Conservation (phyloP, 92 coral and sea anemone genomes). For the Scolanthus callimorphus region DNA sequence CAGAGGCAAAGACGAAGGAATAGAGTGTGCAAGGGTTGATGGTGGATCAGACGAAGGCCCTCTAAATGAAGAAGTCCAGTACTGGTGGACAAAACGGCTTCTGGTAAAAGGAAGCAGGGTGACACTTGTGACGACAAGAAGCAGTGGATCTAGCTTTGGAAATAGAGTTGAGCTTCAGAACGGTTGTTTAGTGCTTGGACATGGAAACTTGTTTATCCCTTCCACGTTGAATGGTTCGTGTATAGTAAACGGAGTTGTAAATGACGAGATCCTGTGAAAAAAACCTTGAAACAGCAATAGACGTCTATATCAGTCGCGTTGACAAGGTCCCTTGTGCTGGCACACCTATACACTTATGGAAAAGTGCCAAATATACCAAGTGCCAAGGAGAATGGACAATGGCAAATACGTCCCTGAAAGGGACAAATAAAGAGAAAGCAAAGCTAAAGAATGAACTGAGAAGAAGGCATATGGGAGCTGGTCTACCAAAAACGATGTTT, state of each 20-base stretch:
- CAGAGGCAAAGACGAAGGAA: background rate
- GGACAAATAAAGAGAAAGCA: conserved; percentile 19
- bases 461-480: conserved; percentile 36
- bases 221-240: conserved; percentile 30
- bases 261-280: conserved; percentile 34
- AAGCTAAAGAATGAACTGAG: conserved; percentile 18
- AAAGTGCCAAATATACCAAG: conserved; percentile 23
- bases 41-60: background rate
- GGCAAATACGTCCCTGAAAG: conserved; percentile 12
- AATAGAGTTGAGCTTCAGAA: conserved; percentile 25
- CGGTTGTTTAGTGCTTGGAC: conserved; percentile 38
- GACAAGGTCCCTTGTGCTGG: conserved; percentile 30
- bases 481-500: conserved; percentile 33
- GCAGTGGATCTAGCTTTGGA: background rate
- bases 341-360: conserved; percentile 38
- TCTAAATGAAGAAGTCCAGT: background rate
- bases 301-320: conserved; percentile 48
- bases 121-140: background rate
- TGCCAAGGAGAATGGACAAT: conserved; percentile 20
- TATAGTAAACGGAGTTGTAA: conserved; percentile 33
- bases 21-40: background rate
- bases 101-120: background rate
- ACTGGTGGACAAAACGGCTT: conserved; percentile 1
- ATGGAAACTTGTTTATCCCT: conserved; percentile 23
- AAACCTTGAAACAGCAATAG: conserved; percentile 40